Conservation (phyloP, 2,888 invertebrate species). For the Cyclophora albipunctata region DNA sequence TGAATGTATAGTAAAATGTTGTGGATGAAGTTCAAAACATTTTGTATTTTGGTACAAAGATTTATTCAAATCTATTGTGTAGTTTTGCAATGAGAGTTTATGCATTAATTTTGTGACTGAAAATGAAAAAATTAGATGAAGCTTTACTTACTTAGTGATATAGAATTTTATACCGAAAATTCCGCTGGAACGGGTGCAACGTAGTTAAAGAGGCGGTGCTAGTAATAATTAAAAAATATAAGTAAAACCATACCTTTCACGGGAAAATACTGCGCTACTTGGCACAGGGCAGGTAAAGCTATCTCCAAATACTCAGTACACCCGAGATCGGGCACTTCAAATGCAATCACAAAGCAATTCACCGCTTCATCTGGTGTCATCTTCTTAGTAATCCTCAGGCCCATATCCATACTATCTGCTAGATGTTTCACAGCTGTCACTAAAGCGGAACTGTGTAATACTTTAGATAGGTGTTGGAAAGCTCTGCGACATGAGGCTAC, state of each 20-base stretch:
- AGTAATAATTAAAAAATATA: background rate
- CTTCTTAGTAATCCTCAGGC: slow-evolving; percentile 75
- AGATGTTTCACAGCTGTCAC: slow-evolving; percentile 84
- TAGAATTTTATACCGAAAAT: no score
- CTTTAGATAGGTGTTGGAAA: slow-evolving; percentile 73
- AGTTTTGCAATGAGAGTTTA: no score
- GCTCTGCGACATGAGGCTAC: slow-evolving; percentile 82
- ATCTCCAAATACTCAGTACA: slow-evolving; percentile 88
- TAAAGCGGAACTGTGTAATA: slow-evolving; percentile 77
- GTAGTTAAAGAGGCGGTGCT: no score
- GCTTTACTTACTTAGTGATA: no score
- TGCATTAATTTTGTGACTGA: no score
- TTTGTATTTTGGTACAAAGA: no score
- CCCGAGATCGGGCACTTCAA: slow-evolving; percentile 84
- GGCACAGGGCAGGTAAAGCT: slow-evolving; percentile 85
- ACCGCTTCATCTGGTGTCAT: slow-evolving; percentile 73
- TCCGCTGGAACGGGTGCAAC: no score
- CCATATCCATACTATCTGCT: slow-evolving; percentile 82
- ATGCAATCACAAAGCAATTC: slow-evolving; percentile 81
- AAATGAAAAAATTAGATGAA: no score
- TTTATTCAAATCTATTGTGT: no score
- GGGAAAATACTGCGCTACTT: slow-evolving; percentile 84
- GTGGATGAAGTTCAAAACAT: no score
- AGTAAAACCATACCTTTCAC: slow-evolving; percentile 57
- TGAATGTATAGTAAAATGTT: no score